Conservation (phyloP, 2,113 vertebrate genomes). For the Clarias gariepinus region DNA sequence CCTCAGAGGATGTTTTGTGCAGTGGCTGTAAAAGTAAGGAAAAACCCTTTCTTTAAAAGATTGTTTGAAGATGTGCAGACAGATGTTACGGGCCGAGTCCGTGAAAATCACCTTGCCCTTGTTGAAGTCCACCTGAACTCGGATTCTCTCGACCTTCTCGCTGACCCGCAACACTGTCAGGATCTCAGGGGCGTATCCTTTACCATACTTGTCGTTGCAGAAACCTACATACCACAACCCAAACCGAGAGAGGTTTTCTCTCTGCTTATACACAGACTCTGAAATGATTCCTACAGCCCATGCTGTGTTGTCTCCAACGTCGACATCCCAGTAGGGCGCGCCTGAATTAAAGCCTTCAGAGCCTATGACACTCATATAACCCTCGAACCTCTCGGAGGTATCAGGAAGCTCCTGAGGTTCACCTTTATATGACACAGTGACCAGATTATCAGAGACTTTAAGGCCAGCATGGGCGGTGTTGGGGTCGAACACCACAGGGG, state of each 20-base stretch:
- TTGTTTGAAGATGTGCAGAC: conserved; percentile 42
- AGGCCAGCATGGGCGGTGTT: conserved; percentile 47
- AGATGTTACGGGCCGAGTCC: conserved; percentile 27
- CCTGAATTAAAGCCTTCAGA: conserved; percentile 50
- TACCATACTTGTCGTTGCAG: conserved; percentile 44
- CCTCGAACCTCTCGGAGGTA: conserved; percentile 51
- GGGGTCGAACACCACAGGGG: conserved; percentile 51
- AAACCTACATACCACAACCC: conserved; percentile 53
- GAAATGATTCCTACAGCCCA: conserved; percentile 56
- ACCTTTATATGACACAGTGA: conserved; percentile 26
- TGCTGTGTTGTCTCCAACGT: conserved; percentile 50
- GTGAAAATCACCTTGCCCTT: conserved; percentile 51
- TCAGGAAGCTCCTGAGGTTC: conserved; percentile 38
- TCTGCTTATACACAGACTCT: conserved; percentile 38
- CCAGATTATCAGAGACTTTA: conserved; percentile 49
- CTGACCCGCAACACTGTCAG: conserved; percentile 27
- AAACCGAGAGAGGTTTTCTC: conserved; percentile 3
- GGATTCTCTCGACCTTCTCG: conserved; percentile 42
- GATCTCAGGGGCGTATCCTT: conserved; percentile 40
- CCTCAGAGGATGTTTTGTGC: conserved; percentile 38
- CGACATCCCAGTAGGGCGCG: conserved; percentile 53
- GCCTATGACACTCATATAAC: conserved; percentile 43
- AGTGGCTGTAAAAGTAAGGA: conserved; percentile 55
- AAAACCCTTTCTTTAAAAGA: conserved; percentile 47
- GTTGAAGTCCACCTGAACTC: conserved; percentile 50